A percentile compares a stretch with the other conserved stretches of the same genome.
phyloP scores from a whole-genome alignment of 2,888 invertebrate species.

The Polydrusus tereticollis region DNA sequence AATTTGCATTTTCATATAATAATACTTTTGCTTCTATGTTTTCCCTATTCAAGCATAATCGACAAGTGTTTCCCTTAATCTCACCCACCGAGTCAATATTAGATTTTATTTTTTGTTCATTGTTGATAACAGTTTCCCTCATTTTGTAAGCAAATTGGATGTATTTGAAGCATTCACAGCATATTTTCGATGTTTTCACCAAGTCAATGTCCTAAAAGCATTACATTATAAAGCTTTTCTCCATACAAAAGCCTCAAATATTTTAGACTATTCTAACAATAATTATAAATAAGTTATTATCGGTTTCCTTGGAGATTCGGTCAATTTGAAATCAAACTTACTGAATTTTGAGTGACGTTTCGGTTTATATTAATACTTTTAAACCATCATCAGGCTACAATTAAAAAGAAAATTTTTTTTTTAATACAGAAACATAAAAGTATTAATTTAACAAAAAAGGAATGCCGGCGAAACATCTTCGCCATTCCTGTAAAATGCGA shows the following conservation, averaged over 20 bases:
- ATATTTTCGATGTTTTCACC: background rate
- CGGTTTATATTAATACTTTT: too few relatives aligned
- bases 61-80: conserved; percentile 9
- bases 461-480: too few relatives aligned
- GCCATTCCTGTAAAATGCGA: too few relatives aligned
- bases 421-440: too few relatives aligned
- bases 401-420: too few relatives aligned
- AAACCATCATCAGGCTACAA: too few relatives aligned
- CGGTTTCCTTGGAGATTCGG: too few relatives aligned
- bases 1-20: conserved; percentile 2
- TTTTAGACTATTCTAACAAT: too few relatives aligned
- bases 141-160: conserved; percentile 6
- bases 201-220: conserved; percentile 12
- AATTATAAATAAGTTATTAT: too few relatives aligned
- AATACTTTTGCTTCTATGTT: background rate
- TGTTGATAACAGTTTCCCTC: conserved; percentile 5
- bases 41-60: background rate
- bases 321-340: too few relatives aligned
- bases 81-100: background rate
- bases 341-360: too few relatives aligned
- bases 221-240: background rate
- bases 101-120: conserved; percentile 14
- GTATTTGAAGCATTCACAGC: conserved; percentile 7
- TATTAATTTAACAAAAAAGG: too few relatives aligned
- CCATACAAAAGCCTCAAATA: background rate